Evolutionary conservation across 2,888 invertebrate genomes (phyloP).

Genomic region (Bibio marci): DNA sequence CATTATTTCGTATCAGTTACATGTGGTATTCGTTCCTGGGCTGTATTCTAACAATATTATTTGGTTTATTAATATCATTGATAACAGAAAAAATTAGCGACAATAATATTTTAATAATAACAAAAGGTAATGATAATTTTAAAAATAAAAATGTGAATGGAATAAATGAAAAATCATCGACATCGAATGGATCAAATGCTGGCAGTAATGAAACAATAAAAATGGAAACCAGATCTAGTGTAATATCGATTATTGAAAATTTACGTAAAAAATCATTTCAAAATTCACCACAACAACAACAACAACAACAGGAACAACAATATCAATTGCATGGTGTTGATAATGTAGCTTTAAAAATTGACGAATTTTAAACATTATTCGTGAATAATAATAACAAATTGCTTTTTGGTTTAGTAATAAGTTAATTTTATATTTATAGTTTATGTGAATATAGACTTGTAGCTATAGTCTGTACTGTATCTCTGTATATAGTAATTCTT

Average conservation of each 20-base stretch:
- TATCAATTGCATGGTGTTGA: slow-evolving; percentile 17
- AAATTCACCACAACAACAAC: too few species aligned
- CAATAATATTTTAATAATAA: background rate
- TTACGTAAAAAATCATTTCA: slow-evolving; percentile 1
- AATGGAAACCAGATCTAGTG: background rate
- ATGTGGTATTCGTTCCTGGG: slow-evolving; percentile 83
- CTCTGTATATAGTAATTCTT: too few species aligned
- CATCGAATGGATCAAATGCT: background rate
- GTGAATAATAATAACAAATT: too few species aligned
- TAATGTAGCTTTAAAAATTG: slow-evolving; percentile 24
- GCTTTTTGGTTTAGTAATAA: too few species aligned
- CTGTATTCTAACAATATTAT: slow-evolving; percentile 48
- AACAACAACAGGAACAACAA: background rate
- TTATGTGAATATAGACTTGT: too few species aligned
- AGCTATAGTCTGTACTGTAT: too few species aligned
- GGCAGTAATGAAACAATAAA: background rate
- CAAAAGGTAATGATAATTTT: background rate
- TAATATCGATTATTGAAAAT: slow-evolving; percentile 1
- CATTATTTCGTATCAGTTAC: slow-evolving; percentile 64
- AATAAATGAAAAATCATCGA: background rate
- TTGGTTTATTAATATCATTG: slow-evolving; percentile 52
- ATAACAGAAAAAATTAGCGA: slow-evolving; percentile 1
- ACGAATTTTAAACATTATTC: slow-evolving; percentile 20
- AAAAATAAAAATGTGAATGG: too few species aligned
- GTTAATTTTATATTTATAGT: too few species aligned